Evolutionary conservation across 1,140 invertebrate species (phyloP), one percentile per base, ranked within the genome.

Genomic region (Thaumetopoea pityocampa): DNA sequence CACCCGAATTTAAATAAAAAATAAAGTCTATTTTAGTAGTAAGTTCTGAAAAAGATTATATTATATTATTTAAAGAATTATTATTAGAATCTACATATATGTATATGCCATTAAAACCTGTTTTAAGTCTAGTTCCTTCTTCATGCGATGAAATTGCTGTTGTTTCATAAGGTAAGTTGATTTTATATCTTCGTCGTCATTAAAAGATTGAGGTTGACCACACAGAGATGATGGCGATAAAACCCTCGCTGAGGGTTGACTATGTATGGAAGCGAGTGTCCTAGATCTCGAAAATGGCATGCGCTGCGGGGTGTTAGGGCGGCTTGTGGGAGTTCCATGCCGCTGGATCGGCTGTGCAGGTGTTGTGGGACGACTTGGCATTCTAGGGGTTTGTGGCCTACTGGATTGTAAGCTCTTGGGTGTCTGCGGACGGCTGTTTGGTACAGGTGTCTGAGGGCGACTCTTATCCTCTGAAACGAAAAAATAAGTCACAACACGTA

Each of bases 121-220:
- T 57, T 80, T 83, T 5, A 79, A 26, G 32, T 83, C 79, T 5
- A 83, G 48, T 41, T 83, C 76, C 26, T 69, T 83, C 45, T 83
- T 83, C 61, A 83, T 48, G 9, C 22, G 28, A 9, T 67, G 59
- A 48, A 74, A 83, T 45, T 73, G 62, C 34, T 62, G 57, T 18
- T 73, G 58, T 37, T 71, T 80, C 9, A 35, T 29, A 4, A 24
- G 12, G 36, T 60, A 80, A 2, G 40, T 11, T 2, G 51, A 35
- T 48, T 59, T 65, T 1, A 83, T 38, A 17, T 72, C 61, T n/a
- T 64, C 51, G 4, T 59, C 50, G 1, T 69, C 42, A 22, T 52
- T 62, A 12, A 19, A 27, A 1, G 41, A 16, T 8, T 30, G 33
- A 17, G 17, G 6, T 29, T 32, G 44, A 2, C 26, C 38, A 9